These are phyloP conservation scores for Remorina albescens DNA, from an alignment of 2,797 vertebrate genomes.

Conservation along the genomic window DNA sequence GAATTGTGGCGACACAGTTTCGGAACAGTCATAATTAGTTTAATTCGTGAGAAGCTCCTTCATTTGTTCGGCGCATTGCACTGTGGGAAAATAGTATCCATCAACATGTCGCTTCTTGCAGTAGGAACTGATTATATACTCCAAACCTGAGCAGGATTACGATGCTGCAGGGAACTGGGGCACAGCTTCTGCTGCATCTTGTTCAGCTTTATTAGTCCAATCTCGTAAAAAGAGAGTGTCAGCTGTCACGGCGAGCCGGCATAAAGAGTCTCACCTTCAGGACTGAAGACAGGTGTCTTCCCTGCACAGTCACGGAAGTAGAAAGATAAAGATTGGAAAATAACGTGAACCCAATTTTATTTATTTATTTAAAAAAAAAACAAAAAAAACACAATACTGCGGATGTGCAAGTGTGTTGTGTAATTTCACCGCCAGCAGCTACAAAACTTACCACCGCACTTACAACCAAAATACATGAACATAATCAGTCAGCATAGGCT, in stretches of 20 bases:
- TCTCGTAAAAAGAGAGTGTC: not conserved
- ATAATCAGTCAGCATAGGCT: constrained; percentile 40
- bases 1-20: not conserved
- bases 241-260: not conserved
- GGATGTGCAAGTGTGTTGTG: not conserved
- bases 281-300: not conserved
- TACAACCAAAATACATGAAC: constrained; percentile 25
- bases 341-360: no score
- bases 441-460: constrained; percentile 3
- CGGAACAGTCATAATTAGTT: not conserved
- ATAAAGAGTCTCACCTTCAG: constrained; percentile 12
- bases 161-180: not conserved
- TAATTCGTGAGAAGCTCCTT: not conserved
- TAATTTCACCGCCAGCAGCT: not conserved
- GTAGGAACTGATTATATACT: not conserved
- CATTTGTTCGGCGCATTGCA: not conserved
- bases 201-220: not conserved
- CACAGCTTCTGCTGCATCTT: not conserved
- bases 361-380: no score
- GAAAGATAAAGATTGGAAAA: no score
- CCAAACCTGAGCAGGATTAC: not conserved
- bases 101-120: not conserved
- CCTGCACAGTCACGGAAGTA: not conserved
- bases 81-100: not conserved
- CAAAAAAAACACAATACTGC: not conserved